Evolutionary conservation across 2,888 invertebrate genomes (phyloP), one percentile per base, ranked within the genome.

Genomic region (Syrista parreyssii): DNA sequence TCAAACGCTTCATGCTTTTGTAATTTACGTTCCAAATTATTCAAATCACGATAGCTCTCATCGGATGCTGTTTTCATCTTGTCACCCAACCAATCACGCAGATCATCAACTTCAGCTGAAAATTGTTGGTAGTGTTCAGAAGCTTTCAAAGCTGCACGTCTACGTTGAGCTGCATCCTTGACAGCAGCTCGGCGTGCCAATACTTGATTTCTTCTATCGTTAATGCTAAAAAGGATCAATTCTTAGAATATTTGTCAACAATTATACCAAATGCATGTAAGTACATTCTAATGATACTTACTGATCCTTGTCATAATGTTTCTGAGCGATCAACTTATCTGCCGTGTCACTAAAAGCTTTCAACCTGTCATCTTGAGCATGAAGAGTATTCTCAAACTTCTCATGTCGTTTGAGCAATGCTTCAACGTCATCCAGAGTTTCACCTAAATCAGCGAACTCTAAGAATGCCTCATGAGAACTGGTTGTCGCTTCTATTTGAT

Each of bases 1-100:
- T 99, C 98, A 89, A 99, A 99, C 0, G 99, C 98, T 91, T 98
- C 97, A 89, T 99, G 99, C 88, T 98, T 98, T 92, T 98, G 98
- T 1, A 98, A 92, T 90, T 98, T 98, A 1, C 98, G 94, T 83
- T 98, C 97, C 82, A 98, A 92, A 90, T 99, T 98, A 69, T 94
- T 95, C 31, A 98, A 92, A 88, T 98, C 98, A 31, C 97, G 93
- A 91, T 98, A 98, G 80, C 96, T 98, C 91, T 98, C 98, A 86
- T 99, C 98, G 1, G 96, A 95, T 0, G 98, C 98, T 0, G 97
- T 97, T 89, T 96, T 95, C 76, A 96, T 94, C 92, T 99, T 99
- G 88, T 98, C 98, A 34, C 95, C 94, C 79, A 99, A 95, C 99
- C 99, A 99, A 1, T 94, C 94, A 74, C 96, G 94, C 12, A 98